These are phyloP conservation scores for Lithobates sylvaticus DNA, from an alignment of 2,797 vertebrate species.

Conservation along the genomic window DNA sequence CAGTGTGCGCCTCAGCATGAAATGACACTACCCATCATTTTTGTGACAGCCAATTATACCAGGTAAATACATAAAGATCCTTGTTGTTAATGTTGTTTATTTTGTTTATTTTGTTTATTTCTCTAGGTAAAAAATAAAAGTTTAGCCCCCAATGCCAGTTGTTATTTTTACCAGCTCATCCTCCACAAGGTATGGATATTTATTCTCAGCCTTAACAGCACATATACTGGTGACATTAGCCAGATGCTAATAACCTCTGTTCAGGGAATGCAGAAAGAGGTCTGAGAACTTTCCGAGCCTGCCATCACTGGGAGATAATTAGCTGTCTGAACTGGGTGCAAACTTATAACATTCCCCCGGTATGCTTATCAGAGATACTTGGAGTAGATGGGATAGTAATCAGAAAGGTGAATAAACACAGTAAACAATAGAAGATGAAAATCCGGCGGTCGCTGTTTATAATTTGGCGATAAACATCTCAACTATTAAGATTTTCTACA, in stretches of 20 bases:
- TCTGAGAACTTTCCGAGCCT: constrained; percentile 7
- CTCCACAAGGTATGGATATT: constrained; percentile 12
- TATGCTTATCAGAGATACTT: constrained; percentile 16
- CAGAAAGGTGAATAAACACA: not conserved
- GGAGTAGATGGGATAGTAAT: constrained; percentile 9
- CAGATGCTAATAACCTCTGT: constrained; percentile 39
- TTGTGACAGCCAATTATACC: constrained; percentile 48
- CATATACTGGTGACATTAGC: not conserved
- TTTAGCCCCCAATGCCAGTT: constrained; percentile 34
- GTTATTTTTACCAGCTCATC: constrained; percentile 22
- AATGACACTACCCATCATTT: constrained; percentile 40
- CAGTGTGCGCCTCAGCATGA: constrained; percentile 3
- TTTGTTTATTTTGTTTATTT: constrained; percentile 18
- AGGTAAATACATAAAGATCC: constrained; percentile 39
- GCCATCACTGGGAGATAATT: not conserved
- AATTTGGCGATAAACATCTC: constrained; percentile 48
- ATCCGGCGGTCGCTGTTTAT: not conserved
- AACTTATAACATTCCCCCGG: not conserved
- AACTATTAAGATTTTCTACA: constrained; percentile 5
- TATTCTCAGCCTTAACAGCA: constrained; percentile 31
- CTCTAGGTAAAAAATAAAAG: constrained; percentile 8
- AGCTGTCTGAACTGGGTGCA: constrained; percentile 33
- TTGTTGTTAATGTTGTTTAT: constrained; percentile 19
- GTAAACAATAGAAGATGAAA: constrained; percentile 35
- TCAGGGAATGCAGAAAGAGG: constrained; percentile 21